Conservation (phyloP, 30 jellyfish, hydroid and myxozoan species). For the Aurelia coerulea region DNA sequence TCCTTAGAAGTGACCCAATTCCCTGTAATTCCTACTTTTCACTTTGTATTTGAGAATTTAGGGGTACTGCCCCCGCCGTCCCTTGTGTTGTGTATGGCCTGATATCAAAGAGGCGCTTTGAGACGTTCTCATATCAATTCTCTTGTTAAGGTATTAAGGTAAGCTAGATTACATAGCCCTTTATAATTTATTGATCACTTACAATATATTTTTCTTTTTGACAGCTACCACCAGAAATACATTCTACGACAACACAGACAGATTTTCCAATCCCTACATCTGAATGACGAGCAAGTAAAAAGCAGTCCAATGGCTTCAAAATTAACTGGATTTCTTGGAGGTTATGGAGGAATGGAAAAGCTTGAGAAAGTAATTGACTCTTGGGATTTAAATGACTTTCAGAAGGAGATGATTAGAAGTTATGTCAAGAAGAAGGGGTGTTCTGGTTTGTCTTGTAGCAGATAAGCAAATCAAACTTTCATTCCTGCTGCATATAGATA, state of each 20-base stretch:
- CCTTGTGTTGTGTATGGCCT: no score
- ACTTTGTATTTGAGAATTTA: no score
- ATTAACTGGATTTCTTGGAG: conserved; percentile 89
- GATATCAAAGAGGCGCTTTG: no score
- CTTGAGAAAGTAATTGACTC: conserved; percentile 50
- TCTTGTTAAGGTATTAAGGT: no score
- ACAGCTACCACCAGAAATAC: conserved; percentile 94
- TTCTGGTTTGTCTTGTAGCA: conserved; percentile 69
- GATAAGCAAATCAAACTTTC: not conserved
- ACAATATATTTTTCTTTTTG: not conserved
- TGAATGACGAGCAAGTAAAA: conserved; percentile 80
- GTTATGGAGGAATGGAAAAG: conserved; percentile 76
- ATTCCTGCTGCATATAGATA: no score
- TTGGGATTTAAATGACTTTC: conserved; percentile 85
- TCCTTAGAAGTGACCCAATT: no score
- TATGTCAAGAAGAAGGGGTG: conserved; percentile 68
- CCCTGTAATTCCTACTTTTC: no score
- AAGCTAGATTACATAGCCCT: no score
- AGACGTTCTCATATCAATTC: no score
- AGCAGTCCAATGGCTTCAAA: conserved; percentile 90
- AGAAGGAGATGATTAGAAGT: conserved; percentile 31
- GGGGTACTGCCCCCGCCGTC: no score
- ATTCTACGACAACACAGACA: conserved; percentile 78
- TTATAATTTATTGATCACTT: no score
- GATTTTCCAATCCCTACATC: conserved; percentile 62